These are phyloP conservation scores for Axis porcinus DNA, from an alignment of 2,113 vertebrate species.

Conservation along the genomic window DNA sequence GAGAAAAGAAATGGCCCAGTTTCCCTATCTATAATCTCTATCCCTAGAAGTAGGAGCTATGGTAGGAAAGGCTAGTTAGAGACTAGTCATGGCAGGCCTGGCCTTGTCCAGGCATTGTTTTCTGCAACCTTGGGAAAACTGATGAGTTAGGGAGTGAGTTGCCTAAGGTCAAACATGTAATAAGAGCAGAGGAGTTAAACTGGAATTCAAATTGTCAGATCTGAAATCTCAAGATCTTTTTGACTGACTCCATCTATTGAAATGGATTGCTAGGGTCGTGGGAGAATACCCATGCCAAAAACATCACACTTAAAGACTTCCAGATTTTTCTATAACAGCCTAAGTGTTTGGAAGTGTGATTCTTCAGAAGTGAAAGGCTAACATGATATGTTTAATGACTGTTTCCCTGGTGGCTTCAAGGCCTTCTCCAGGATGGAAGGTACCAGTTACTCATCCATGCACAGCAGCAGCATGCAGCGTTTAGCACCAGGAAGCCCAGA, in stretches of 20 bases:
- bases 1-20: background rate
- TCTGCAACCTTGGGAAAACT: background rate
- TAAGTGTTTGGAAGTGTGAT: background rate
- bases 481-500: slow-evolving; percentile 50
- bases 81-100: background rate
- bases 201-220: background rate
- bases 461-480: background rate
- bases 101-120: background rate
- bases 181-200: background rate
- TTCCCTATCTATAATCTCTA: background rate
- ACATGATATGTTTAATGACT: background rate
- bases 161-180: background rate
- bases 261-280: accelerated
- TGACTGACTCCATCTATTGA: background rate
- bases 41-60: background rate
- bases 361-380: background rate
- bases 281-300: background rate
- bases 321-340: background rate
- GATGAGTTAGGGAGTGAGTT: background rate
- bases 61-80: background rate
- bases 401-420: background rate
- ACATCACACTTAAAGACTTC: background rate
- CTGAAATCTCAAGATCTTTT: background rate
- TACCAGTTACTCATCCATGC: background rate
- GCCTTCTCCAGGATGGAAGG: background rate